phyloP scores from a whole-genome alignment of 2,113 vertebrate species.

The Emydura subglobosa region DNA sequence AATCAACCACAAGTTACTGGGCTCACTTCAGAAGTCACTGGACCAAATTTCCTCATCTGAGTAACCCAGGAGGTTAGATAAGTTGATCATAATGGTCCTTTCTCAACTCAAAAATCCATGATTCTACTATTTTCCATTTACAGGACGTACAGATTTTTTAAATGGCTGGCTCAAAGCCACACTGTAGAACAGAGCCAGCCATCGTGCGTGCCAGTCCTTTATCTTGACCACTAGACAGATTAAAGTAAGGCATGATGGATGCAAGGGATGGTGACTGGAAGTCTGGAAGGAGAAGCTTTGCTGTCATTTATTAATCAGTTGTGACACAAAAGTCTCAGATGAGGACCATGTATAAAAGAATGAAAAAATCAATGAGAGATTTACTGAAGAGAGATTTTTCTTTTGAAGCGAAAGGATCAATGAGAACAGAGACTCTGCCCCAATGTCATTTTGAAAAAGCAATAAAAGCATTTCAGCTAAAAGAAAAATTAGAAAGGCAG shows the following conservation, averaged over 20 bases:
- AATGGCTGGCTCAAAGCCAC: not conserved
- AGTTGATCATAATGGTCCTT: not conserved
- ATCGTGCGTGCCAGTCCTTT: not conserved
- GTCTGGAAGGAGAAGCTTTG: not conserved
- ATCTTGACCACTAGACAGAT: not conserved
- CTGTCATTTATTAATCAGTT: not conserved
- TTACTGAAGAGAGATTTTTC: not conserved
- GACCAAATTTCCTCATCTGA: not conserved
- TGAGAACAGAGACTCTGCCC: not conserved
- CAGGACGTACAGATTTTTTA: not conserved
- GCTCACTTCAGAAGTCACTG: not conserved
- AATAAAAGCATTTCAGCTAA: not conserved
- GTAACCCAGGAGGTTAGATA: not conserved
- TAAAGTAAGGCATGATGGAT: not conserved
- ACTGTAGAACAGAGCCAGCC: not conserved
- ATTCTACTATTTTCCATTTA: not conserved
- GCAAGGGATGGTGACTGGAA: not conserved
- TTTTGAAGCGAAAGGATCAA: constrained; percentile 1
- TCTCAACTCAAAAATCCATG: not conserved
- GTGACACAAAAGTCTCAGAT: not conserved
- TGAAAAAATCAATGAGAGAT: not conserved
- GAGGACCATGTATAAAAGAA: not conserved
- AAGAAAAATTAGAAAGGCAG: not conserved
- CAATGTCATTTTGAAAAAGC: not conserved
- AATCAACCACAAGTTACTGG: too few relatives aligned